phyloP scores from a whole-genome alignment of 2,113 vertebrate species.

The Odobenus rosmarus region DNA sequence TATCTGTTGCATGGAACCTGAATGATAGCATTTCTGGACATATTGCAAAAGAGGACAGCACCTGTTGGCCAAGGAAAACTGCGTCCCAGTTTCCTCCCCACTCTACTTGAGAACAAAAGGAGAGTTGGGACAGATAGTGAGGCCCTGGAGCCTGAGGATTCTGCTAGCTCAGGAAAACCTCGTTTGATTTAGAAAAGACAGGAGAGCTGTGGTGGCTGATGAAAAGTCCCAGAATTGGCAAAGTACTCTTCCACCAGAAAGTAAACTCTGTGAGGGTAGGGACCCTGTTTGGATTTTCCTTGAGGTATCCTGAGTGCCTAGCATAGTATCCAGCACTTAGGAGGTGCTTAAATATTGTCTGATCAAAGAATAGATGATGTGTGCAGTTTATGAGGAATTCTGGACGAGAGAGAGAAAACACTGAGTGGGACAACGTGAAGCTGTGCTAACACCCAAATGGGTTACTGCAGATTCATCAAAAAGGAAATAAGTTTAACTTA shows the following conservation, averaged over 20 bases:
- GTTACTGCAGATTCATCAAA: not conserved
- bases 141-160: not conserved
- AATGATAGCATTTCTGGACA: constrained; percentile 64
- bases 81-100: not conserved
- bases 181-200: not conserved
- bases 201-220: not conserved
- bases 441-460: not conserved
- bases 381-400: not conserved
- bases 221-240: not conserved
- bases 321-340: not conserved
- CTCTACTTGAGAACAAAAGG: not conserved
- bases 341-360: not conserved
- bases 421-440: not conserved
- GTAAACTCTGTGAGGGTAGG: not conserved
- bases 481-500: not conserved
- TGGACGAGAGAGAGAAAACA: not conserved
- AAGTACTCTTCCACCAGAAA: not conserved
- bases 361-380: not conserved
- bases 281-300: not conserved
- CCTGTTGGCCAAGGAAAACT: constrained; percentile 15
- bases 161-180: not conserved
- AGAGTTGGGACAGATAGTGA: not conserved
- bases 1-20: constrained; percentile 50
- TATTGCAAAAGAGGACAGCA: constrained; percentile 57
- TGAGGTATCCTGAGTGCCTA: not conserved